Base-by-base conservation (phyloP, 2,888 invertebrate species). In the Cryptocephalus primarius region DNA sequence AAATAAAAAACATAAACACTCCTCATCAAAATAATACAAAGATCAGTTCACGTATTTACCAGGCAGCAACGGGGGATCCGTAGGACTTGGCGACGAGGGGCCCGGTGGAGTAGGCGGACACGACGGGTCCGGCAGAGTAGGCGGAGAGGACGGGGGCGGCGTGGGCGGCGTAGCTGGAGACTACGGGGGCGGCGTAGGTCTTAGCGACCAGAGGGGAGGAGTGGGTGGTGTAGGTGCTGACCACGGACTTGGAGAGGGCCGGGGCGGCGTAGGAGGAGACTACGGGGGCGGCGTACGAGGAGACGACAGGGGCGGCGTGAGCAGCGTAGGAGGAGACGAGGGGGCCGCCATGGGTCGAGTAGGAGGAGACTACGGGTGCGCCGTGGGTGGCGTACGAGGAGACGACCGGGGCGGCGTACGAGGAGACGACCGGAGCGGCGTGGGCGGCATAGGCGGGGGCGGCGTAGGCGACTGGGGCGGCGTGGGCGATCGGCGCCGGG, bases 141-240 rank as follows among this genome's bases (percentile, higher is more conserved):
- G 55, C 33, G n/a, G 47, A 47, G 9, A 44, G 50, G 40, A 80
- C 80, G 55, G 72, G 54, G 14, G 53, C 53, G 77, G 73, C 50
- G 45, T 44, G 52, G 39, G 50, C 54, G 42, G 56, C 49, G 38
- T 50, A 47, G n/a, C 48, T 41, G 44, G 44, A 44, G 14, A 44
- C 14, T n/a, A 39, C 44, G 42, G 69, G 65, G 33, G 70, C 67
- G 58, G 49, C 42, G 40, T 47, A 65, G 55, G 67, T 66, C 14
- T 36, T 38, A 11, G 54, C 50, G 71, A 57, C 78, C 76, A 60
- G 74, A 75, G 66, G 72, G 73, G 65, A 77, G 77, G 62, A 75
- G 73, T 41, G 77, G 60, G 74, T 76, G 52, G 76, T 75, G 71
- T 74, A 77, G 44, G 77, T 73, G 42, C 74, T 74, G 56, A 77